Base-by-base conservation (phyloP, 2,888 invertebrate genomes). In the Orthonevra nobilis region DNA sequence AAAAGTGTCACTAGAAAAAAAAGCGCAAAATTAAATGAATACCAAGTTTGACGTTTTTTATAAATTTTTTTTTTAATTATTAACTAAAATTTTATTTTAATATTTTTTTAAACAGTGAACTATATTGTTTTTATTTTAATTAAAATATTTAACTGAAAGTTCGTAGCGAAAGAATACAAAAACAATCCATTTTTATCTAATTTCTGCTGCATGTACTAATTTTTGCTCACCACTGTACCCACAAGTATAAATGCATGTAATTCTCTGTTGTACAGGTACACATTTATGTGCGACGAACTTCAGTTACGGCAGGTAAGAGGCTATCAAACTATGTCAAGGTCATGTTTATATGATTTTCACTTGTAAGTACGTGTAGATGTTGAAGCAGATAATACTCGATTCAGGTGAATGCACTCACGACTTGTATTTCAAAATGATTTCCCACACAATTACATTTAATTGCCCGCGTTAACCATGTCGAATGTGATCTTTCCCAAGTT, bases 331-430 rank as follows among this genome's bases (percentile, higher is more conserved):
- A 44, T 69, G 75, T 70, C 75, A 75, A 63, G 75, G 75, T 63
- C 56, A 54, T 26, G 30, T 52, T 61, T 54, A 30, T 60, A 38
- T 46, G 14, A 46, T 17, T 48, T 30, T 34, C 60, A 15, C n/a
- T n/a, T n/a, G n/a, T n/a, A 15, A 6, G 9, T 12, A 34, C 30
- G n/a, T 42, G 34, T 48, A 56, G 56, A 58, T 52, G 9, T 42
- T 15, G 42, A 26, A 56, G n/a, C 20, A 48, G 48, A 58, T 73
- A 52, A 17, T 20, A 36, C 44, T 73, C 30, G 60, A 69, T 74
- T 46, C 68, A 61, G 68, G 69, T 74, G 74, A 74, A 74, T 68
- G 74, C 69, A 61, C 74, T 69, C 74, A 54, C 54, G 61, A 42
- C 54, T 50, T 28, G 14, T 44, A 10, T 70, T 48, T 61, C 54